Percentiles rank a stretch among this genome's conserved stretches.
Evolutionary conservation across 64 coral and sea anemone species (phyloP).

Genomic region (Cladopsammia gracilis): DNA sequence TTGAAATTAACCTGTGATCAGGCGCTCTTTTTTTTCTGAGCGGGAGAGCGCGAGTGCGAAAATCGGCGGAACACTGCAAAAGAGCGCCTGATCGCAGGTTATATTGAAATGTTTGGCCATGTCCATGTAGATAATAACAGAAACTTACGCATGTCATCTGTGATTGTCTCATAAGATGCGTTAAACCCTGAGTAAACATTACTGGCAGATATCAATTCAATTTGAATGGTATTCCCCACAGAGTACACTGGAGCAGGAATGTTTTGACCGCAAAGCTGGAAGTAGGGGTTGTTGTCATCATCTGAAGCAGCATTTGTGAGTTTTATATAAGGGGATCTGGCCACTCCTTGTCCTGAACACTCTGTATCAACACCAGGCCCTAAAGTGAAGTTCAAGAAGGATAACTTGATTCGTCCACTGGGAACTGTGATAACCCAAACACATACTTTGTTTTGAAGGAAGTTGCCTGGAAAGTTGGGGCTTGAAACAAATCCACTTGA

Average conservation of each 20-base stretch:
- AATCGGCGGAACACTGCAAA: too few species aligned
- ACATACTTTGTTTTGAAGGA: neutral
- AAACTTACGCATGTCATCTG: neutral
- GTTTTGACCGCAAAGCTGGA: neutral
- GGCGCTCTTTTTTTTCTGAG: too few species aligned
- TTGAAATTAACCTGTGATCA: too few species aligned
- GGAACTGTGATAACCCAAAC: neutral
- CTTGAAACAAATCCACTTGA: neutral
- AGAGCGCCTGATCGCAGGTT: too few species aligned
- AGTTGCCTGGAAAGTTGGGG: neutral
- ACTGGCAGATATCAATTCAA: neutral
- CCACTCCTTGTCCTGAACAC: neutral
- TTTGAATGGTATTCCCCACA: neutral
- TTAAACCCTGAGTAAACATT: neutral
- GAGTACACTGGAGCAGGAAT: conserved; percentile 7
- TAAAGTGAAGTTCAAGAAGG: neutral
- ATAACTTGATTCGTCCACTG: neutral
- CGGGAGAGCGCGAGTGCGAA: too few species aligned
- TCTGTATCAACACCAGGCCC: neutral
- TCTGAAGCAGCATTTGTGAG: neutral
- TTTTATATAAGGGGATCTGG: neutral
- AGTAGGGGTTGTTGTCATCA: neutral
- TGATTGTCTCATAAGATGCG: neutral
- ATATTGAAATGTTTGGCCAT: too few species aligned
- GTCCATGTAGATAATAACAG: neutral